Conservation (phyloP, 2,888 invertebrate species). For the Acanthopleura granulata region DNA sequence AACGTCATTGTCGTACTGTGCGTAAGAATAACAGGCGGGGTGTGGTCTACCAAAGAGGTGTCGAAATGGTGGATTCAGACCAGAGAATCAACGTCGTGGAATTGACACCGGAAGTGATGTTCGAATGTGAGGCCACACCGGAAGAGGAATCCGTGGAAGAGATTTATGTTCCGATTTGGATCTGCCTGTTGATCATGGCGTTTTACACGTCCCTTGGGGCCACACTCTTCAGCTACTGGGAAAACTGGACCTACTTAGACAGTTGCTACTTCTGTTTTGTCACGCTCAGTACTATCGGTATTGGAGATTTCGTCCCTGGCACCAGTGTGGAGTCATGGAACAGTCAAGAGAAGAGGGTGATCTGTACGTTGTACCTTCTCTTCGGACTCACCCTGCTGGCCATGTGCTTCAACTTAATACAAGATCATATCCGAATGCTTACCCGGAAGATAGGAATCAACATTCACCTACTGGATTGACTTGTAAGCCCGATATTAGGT, state of each 20-base stretch:
- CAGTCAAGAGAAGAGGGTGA: conserved; percentile 57
- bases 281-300: conserved; percentile 70
- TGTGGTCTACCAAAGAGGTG: not conserved
- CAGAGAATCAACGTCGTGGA: not conserved
- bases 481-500: no score
- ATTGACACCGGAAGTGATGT: not conserved
- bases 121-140: not conserved
- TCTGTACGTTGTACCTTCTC: conserved; percentile 66
- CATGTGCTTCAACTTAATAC: conserved; percentile 71
- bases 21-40: not conserved
- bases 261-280: conserved; percentile 75
- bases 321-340: conserved; percentile 54
- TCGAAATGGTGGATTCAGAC: not conserved
- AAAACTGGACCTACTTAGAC: conserved; percentile 93
- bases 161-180: conserved; percentile 83
- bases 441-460: not conserved
- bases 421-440: conserved; percentile 42
- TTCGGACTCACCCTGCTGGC: conserved; percentile 70
- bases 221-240: conserved; percentile 91
- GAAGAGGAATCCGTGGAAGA: not conserved
- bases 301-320: conserved; percentile 70
- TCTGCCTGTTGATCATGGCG: conserved; percentile 91
- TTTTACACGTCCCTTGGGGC: conserved; percentile 91
- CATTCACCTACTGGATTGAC: not conserved
- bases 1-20: not conserved